Conservation (phyloP, 30 jellyfish, hydroid and myxozoan genomes). For the Cassiopea andromeda region DNA sequence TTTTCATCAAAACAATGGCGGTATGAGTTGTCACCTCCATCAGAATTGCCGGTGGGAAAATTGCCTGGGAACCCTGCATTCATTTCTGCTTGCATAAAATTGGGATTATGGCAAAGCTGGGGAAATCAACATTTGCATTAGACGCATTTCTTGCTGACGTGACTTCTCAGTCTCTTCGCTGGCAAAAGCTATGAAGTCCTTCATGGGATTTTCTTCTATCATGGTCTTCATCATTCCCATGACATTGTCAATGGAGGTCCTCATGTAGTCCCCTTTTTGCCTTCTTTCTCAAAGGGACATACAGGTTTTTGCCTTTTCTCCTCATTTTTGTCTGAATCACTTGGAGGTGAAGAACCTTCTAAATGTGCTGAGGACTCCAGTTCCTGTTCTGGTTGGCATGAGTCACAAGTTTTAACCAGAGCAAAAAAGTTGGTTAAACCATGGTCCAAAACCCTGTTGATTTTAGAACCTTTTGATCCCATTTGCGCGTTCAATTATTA, state of each 20-base stretch:
- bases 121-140: constrained; percentile 13
- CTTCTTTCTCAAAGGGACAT: constrained; percentile 16
- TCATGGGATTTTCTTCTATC: constrained; percentile 40
- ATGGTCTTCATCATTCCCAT: constrained; percentile 33
- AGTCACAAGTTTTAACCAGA: constrained; percentile 28
- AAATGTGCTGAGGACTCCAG: constrained; percentile 35
- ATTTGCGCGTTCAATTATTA: constrained; percentile 34
- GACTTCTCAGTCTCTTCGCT: constrained; percentile 51
- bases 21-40: background rate
- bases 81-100: background rate
- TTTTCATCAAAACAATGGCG: background rate
- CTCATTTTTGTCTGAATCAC: background rate
- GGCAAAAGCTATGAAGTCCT: constrained; percentile 44
- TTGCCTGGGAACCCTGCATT: background rate
- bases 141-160: constrained; percentile 23
- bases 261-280: constrained; percentile 18
- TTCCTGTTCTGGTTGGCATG: constrained; percentile 70
- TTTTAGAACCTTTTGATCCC: constrained; percentile 47
- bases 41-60: background rate
- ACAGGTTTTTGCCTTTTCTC: background rate
- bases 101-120: background rate
- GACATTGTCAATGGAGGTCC: constrained; percentile 10
- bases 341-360: constrained; percentile 20
- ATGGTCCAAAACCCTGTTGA: constrained; percentile 19
- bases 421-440: constrained; percentile 17